Evolutionary conservation across 2,888 invertebrate genomes (phyloP).

Genomic region (Drosophila paramelanica): DNA sequence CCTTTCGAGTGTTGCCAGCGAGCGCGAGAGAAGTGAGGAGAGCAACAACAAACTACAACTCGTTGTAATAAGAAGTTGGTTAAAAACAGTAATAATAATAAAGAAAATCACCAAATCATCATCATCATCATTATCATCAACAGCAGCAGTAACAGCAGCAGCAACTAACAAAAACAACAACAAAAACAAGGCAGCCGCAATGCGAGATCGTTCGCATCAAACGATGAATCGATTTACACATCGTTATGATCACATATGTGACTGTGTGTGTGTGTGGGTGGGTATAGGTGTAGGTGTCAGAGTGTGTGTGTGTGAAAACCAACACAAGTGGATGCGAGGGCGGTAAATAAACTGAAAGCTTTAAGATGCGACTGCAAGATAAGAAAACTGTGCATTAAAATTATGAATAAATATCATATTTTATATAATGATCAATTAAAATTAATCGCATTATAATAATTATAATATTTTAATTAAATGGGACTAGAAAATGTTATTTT

Average conservation of each 20-base stretch:
- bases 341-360: conserved; percentile 36
- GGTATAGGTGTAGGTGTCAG: conserved; percentile 16
- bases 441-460: background rate
- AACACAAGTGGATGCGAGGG: conserved; percentile 44
- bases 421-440: background rate
- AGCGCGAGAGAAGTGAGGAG: conserved; percentile 30
- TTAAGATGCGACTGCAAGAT: conserved; percentile 13
- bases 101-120: conserved; percentile 81
- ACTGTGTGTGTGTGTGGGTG: conserved; percentile 1
- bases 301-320: conserved; percentile 26
- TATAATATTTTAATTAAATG: no score
- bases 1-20: conserved; percentile 68
- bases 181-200: conserved; percentile 34
- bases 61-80: conserved; percentile 80
- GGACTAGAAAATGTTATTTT: no score
- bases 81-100: conserved; percentile 81
- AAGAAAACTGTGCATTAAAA: background rate
- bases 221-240: conserved; percentile 80
- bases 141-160: conserved; percentile 37
- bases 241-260: conserved; percentile 47
- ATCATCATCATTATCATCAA: conserved; percentile 71
- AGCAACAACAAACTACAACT: conserved; percentile 56
- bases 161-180: conserved; percentile 1
- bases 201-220: conserved; percentile 63
- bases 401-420: background rate